These are phyloP conservation scores for Progne subis DNA, from an alignment of 2,113 vertebrate species.

Conservation along the genomic window DNA sequence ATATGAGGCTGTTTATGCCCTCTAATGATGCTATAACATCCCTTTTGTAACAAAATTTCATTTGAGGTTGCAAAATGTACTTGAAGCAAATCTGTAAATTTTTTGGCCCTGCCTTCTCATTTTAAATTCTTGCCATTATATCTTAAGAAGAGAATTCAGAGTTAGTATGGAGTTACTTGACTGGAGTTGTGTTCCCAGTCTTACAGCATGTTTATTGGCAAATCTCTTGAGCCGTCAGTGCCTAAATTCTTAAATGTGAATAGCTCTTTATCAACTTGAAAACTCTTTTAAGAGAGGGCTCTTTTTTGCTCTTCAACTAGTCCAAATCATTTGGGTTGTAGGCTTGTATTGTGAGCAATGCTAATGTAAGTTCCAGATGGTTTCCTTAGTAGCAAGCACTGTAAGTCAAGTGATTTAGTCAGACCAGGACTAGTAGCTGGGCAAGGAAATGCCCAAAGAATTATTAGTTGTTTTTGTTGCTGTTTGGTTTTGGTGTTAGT, in stretches of 20 bases:
- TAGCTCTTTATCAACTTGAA: slow-evolving; percentile 36
- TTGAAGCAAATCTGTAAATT: not conserved
- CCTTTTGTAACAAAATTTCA: not conserved
- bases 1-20: not conserved
- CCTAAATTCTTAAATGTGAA: slow-evolving; percentile 42
- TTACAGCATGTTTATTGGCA: not conserved
- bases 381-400: slow-evolving; percentile 41
- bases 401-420: slow-evolving; percentile 27
- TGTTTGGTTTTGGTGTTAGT: not conserved
- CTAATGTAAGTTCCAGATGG: slow-evolving; percentile 47
- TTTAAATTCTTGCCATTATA: not conserved
- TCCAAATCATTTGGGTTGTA: not conserved
- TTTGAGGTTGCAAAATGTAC: not conserved
- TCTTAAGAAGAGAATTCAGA: not conserved
- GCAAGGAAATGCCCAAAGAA: not conserved
- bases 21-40: not conserved
- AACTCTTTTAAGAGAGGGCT: not conserved
- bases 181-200: slow-evolving; percentile 13
- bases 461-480: not conserved
- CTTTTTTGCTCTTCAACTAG: not conserved
- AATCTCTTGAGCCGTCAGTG: not conserved
- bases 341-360: slow-evolving; percentile 15
- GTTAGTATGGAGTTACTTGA: slow-evolving; percentile 12
- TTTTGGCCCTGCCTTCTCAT: not conserved
- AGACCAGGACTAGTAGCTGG: not conserved